Conservation (phyloP, 2,888 invertebrate species). For the Himalopsyche kuldschensis region DNA sequence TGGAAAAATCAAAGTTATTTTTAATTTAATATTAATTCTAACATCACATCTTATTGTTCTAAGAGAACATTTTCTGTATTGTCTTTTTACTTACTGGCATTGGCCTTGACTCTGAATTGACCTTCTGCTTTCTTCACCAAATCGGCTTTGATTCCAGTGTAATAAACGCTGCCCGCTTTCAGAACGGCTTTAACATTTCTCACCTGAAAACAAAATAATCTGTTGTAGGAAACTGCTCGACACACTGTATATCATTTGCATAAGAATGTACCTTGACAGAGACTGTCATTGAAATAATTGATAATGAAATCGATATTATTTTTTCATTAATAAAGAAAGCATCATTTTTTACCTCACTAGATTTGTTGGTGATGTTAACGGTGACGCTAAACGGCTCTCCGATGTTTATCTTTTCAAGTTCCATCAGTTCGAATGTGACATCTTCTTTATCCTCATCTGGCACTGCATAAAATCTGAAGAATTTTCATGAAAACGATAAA, state of each 20-base stretch:
- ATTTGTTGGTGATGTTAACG: slow-evolving; percentile 68
- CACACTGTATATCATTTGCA: too few species aligned
- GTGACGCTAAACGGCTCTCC: slow-evolving; percentile 69
- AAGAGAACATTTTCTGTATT: too few species aligned
- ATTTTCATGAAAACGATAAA: neutral
- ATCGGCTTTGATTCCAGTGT: slow-evolving; percentile 74
- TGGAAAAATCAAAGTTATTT: too few species aligned
- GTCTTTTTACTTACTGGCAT: slow-evolving; percentile 21
- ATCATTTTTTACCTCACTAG: slow-evolving; percentile 48
- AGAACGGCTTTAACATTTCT: slow-evolving; percentile 69
- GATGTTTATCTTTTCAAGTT: slow-evolving; percentile 69
- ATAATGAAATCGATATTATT: too few species aligned
- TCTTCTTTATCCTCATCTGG: slow-evolving; percentile 62
- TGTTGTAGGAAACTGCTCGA: too few species aligned
- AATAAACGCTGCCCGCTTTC: slow-evolving; percentile 71
- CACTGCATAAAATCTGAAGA: slow-evolving; percentile 62
- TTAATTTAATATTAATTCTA: too few species aligned
- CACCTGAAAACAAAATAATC: slow-evolving; percentile 43
- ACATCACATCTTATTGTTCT: too few species aligned
- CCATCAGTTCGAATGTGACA: slow-evolving; percentile 64
- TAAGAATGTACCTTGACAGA: too few species aligned
- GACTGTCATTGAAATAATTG: too few species aligned
- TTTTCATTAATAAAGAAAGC: neutral
- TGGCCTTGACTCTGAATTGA: slow-evolving; percentile 63
- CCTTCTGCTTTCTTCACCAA: slow-evolving; percentile 71